These are phyloP conservation scores for Amyelois transitella DNA, from an alignment of 1,140 invertebrate species.

Conservation along the genomic window DNA sequence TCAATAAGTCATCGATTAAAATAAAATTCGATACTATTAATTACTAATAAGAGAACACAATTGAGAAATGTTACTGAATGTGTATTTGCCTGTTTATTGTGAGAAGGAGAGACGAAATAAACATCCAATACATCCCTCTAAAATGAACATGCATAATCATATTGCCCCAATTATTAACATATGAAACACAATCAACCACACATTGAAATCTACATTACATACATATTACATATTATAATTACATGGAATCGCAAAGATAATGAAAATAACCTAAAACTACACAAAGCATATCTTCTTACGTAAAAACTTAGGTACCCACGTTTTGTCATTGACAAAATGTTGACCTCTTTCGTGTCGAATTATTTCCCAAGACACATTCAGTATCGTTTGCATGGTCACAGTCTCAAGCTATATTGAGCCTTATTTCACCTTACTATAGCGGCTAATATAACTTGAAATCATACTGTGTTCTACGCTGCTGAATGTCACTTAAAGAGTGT, in stretches of 20 bases:
- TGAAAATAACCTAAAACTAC: slow-evolving; percentile 37
- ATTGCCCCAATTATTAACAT: slow-evolving; percentile 60
- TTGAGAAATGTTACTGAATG: background rate
- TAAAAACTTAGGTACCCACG: background rate
- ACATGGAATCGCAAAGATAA: slow-evolving; percentile 46
- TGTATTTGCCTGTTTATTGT: background rate
- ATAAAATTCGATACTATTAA: slow-evolving; percentile 5
- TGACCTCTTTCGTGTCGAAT: background rate
- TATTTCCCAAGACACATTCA: background rate
- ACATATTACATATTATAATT: slow-evolving; percentile 23
- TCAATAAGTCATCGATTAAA: slow-evolving; percentile 28
- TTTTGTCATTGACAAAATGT: background rate
- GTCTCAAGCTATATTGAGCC: background rate
- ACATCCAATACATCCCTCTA: slow-evolving; percentile 15
- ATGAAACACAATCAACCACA: slow-evolving; percentile 50
- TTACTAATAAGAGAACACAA: slow-evolving; percentile 18
- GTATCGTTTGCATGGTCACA: background rate
- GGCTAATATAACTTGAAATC: background rate
- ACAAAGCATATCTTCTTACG: slow-evolving; percentile 18
- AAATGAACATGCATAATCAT: slow-evolving; percentile 23
- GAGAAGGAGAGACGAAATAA: slow-evolving; percentile 11
- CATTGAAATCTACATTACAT: slow-evolving; percentile 33
- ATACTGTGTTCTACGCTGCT: background rate
- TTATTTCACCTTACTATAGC: background rate
- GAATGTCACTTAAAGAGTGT: background rate